Evolutionary conservation across 2,797 vertebrate species (phyloP).

Genomic region (Enteromius unitaeniatus): DNA sequence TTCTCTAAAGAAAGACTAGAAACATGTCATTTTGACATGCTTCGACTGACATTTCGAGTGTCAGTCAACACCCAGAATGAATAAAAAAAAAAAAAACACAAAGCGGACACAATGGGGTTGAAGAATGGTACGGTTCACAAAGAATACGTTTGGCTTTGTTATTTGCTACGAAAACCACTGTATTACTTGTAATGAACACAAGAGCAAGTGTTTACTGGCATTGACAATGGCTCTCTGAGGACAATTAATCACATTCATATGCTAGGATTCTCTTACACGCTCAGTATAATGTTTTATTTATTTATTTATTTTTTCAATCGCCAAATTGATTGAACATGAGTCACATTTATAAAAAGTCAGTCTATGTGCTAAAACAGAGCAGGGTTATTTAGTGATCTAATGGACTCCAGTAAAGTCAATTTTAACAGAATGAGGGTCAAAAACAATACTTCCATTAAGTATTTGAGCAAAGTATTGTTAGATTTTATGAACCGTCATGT

Average conservation of each 20-base stretch:
- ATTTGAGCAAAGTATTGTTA: neutral
- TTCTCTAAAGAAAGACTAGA: conserved; percentile 56
- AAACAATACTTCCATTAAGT: neutral
- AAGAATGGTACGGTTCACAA: conserved; percentile 32
- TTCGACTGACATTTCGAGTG: conserved; percentile 35
- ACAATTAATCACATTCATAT: neutral
- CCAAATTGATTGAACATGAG: neutral
- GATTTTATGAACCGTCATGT: neutral
- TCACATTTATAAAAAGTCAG: neutral
- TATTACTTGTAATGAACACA: neutral
- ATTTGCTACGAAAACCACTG: conserved; percentile 13
- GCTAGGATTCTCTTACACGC: neutral
- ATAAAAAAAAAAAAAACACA: conserved; percentile 36
- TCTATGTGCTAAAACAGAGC: neutral
- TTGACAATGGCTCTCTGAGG: neutral
- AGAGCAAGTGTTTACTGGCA: neutral
- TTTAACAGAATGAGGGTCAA: neutral
- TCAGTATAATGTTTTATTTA: too few species aligned
- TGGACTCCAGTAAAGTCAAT: neutral
- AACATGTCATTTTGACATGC: conserved; percentile 29
- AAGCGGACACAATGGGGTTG: conserved; percentile 40
- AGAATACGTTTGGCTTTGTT: conserved; percentile 8
- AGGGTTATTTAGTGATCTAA: neutral
- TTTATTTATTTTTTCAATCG: neutral
- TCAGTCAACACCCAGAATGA: conserved; percentile 43